Percentiles rank a stretch among this genome's conserved stretches.
Conservation (phyloP, 1,140 invertebrate species). For the Drusus annulatus region DNA sequence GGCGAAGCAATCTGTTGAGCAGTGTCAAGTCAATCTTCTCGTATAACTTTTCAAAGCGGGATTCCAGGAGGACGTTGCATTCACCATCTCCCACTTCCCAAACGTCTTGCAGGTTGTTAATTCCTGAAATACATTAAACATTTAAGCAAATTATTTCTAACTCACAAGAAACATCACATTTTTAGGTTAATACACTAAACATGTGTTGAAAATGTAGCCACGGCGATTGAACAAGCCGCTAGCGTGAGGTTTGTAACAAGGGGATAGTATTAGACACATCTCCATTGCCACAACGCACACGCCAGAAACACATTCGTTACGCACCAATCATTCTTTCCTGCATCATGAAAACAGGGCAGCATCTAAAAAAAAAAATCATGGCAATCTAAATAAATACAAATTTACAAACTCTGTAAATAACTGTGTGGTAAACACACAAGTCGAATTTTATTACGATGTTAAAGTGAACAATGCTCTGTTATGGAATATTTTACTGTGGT, state of each 20-base stretch:
- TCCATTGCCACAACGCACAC: constrained; percentile 77
- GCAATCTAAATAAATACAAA: too few species aligned
- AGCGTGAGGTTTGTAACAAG: constrained; percentile 79
- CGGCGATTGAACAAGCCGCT: constrained; percentile 60
- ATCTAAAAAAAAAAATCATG: too few species aligned
- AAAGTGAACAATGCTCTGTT: too few species aligned
- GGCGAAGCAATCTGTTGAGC: constrained; percentile 92
- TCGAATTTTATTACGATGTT: too few species aligned
- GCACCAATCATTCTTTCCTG: too few species aligned
- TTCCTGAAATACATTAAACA: constrained; percentile 70
- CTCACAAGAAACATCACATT: too few species aligned
- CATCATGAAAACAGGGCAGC: too few species aligned
- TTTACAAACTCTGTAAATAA: too few species aligned
- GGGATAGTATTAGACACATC: constrained; percentile 73
- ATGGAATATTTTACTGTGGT: too few species aligned
- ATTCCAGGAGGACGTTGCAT: constrained; percentile 98
- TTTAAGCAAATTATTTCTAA: background rate
- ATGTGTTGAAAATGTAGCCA: too few species aligned
- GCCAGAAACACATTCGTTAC: constrained; percentile 62
- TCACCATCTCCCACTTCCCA: constrained; percentile 99
- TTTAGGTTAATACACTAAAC: too few species aligned
- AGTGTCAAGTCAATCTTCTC: constrained; percentile 99
- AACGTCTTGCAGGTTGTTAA: constrained; percentile 98
- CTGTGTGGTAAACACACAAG: too few species aligned
- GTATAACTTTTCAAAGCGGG: constrained; percentile 97